A percentile compares a stretch with the other conserved stretches of the same genome.
Conservation (phyloP, 2,113 vertebrate species). For the Cryptomyrus ogoouensis region DNA sequence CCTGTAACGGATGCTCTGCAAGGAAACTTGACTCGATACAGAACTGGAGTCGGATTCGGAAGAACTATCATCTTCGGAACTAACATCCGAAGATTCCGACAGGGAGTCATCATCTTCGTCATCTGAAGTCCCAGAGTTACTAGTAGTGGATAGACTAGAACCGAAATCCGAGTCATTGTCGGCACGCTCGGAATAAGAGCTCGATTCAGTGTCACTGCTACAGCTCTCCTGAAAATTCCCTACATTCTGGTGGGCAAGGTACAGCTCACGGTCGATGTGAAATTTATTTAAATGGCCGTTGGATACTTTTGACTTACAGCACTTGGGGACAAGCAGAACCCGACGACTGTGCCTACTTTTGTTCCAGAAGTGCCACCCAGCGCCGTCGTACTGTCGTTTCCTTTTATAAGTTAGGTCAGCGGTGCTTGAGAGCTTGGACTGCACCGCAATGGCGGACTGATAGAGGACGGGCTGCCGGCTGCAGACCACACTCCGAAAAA, state of each 20-base stretch:
- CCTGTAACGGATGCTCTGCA: constrained; percentile 92
- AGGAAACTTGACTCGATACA: constrained; percentile 83
- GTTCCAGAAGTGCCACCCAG: constrained; percentile 62
- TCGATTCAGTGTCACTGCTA: constrained; percentile 89
- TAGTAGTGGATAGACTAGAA: constrained; percentile 82
- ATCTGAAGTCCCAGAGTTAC: constrained; percentile 80
- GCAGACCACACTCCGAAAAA: constrained; percentile 65
- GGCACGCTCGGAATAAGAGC: constrained; percentile 74
- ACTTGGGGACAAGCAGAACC: constrained; percentile 70
- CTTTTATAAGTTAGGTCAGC: constrained; percentile 71
- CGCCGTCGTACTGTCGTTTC: constrained; percentile 68
- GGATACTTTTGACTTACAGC: constrained; percentile 63
- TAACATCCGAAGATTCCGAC: constrained; percentile 78
- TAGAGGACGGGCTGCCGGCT: constrained; percentile 68
- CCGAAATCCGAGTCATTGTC: constrained; percentile 88
- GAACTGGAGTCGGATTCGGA: constrained; percentile 92
- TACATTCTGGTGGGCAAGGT: constrained; percentile 59
- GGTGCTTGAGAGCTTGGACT: constrained; percentile 66
- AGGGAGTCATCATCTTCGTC: constrained; percentile 61
- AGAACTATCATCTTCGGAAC: constrained; percentile 80
- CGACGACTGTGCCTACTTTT: constrained; percentile 63
- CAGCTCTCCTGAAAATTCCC: constrained; percentile 70
- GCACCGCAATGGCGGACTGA: constrained; percentile 69
- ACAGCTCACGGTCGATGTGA: constrained; percentile 66
- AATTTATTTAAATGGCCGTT: constrained; percentile 62